A percentile compares a stretch with the other conserved stretches of the same genome.
Evolutionary conservation across 2,888 invertebrate genomes (phyloP).

Genomic region (Amaurobius ferox): DNA sequence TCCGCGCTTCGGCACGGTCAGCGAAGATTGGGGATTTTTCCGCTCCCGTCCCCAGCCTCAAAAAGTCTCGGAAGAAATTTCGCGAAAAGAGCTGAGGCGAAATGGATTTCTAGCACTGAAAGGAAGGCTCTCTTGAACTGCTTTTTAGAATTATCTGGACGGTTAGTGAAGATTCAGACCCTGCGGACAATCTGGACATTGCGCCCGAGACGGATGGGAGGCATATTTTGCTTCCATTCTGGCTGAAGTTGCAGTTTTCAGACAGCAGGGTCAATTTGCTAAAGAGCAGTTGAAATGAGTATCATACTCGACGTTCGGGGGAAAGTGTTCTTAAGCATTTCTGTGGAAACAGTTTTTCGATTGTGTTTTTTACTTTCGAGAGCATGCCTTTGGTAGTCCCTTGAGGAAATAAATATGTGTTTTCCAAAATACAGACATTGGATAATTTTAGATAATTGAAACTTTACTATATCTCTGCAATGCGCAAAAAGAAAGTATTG

Average conservation of each 20-base stretch:
- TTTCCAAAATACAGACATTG: no score
- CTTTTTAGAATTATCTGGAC: constrained; percentile 58
- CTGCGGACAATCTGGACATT: constrained; percentile 68
- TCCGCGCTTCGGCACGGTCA: constrained; percentile 52
- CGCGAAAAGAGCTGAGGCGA: constrained; percentile 58
- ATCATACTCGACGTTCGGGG: neutral
- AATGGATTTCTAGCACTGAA: constrained; percentile 60
- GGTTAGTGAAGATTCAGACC: constrained; percentile 64
- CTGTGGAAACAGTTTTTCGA: no score
- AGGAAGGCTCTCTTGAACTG: constrained; percentile 14
- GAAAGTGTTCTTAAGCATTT: neutral
- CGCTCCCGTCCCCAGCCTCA: constrained; percentile 44
- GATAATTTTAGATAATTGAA: no score
- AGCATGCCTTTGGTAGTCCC: no score
- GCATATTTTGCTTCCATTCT: constrained; percentile 66
- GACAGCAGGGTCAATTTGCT: constrained; percentile 46
- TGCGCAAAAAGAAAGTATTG: no score
- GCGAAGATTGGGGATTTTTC: constrained; percentile 71
- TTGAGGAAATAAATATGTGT: no score
- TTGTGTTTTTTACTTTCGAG: no score
- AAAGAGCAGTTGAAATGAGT: constrained; percentile 48
- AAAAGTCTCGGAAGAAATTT: constrained; percentile 68
- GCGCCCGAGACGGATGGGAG: constrained; percentile 49
- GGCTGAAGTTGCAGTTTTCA: constrained; percentile 47
- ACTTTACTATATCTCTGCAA: no score